Conservation (phyloP, 2,797 vertebrate species). For the Carcharodon carcharias region DNA sequence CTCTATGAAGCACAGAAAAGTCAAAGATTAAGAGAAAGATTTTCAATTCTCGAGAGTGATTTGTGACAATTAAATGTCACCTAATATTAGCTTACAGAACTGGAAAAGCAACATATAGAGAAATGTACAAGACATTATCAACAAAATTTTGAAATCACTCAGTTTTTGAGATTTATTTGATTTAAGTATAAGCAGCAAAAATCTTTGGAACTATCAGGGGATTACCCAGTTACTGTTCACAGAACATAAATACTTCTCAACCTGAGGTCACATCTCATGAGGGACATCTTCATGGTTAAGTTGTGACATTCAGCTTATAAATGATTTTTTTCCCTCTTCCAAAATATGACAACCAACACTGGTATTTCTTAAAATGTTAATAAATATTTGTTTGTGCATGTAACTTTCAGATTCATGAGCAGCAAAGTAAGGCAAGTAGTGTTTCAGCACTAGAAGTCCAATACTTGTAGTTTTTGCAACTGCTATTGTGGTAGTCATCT, state of each 20-base stretch:
- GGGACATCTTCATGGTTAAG: not conserved
- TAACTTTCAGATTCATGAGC: not conserved
- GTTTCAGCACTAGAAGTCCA: not conserved
- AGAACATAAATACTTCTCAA: not conserved
- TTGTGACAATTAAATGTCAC: conserved; percentile 20
- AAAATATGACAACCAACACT: not conserved
- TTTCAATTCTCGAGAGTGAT: not conserved
- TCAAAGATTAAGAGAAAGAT: not conserved
- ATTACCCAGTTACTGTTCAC: not conserved
- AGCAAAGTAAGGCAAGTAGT: not conserved
- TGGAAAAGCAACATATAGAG: not conserved
- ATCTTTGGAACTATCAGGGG: not conserved
- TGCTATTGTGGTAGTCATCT: not conserved
- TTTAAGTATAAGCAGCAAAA: not conserved
- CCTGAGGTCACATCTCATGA: not conserved
- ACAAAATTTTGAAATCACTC: conserved; percentile 14
- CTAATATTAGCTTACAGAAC: conserved; percentile 1
- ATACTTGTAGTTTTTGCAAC: not conserved
- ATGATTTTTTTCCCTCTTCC: not conserved
- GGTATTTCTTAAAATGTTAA: not conserved
- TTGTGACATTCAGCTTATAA: not conserved
- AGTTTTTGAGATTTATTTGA: not conserved
- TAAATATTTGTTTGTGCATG: not conserved
- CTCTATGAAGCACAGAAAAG: not conserved
- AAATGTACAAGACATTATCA: not conserved